These are phyloP conservation scores for Hydraecia micacea DNA, from an alignment of 2,888 invertebrate species.

Conservation along the genomic window DNA sequence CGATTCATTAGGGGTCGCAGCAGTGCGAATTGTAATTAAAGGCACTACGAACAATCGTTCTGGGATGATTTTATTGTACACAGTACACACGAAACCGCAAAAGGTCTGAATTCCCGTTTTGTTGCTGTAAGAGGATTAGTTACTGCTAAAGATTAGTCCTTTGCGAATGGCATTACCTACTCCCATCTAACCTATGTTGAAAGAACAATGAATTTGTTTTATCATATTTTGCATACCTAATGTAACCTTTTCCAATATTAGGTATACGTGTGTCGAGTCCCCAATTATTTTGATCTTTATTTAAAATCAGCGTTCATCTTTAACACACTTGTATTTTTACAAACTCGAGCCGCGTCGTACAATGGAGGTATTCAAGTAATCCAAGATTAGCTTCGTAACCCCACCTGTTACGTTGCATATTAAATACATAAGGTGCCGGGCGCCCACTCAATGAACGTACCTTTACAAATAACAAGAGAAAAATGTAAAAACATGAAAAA, in stretches of 20 bases:
- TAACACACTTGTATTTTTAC: slow-evolving; percentile 9
- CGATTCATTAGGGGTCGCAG: slow-evolving; percentile 69
- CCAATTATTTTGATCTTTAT: slow-evolving; percentile 1
- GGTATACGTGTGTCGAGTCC: background rate
- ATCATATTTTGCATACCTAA: background rate
- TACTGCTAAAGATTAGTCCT: background rate
- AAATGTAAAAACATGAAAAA: background rate
- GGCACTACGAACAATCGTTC: slow-evolving; percentile 54
- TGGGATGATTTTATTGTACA: slow-evolving; percentile 47
- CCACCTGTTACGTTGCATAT: slow-evolving; percentile 58
- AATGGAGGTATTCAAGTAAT: slow-evolving; percentile 22
- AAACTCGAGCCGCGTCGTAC: slow-evolving; percentile 11
- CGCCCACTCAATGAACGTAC: slow-evolving; percentile 12
- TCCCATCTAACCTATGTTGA: background rate
- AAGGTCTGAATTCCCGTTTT: slow-evolving; percentile 24
- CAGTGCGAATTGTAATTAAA: slow-evolving; percentile 67
- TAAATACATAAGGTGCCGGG: slow-evolving; percentile 39
- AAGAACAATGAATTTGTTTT: slow-evolving; percentile 1
- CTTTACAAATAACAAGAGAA: slow-evolving; percentile 21
- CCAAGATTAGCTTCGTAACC: slow-evolving; percentile 24
- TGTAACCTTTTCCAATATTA: slow-evolving; percentile 1
- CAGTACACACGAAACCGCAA: slow-evolving; percentile 7
- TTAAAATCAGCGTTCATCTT: slow-evolving; percentile 2
- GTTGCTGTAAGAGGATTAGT: background rate
- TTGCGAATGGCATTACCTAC: background rate